Conservation (phyloP, 2,113 vertebrate genomes). For the Myrmecophaga tridactyla region DNA sequence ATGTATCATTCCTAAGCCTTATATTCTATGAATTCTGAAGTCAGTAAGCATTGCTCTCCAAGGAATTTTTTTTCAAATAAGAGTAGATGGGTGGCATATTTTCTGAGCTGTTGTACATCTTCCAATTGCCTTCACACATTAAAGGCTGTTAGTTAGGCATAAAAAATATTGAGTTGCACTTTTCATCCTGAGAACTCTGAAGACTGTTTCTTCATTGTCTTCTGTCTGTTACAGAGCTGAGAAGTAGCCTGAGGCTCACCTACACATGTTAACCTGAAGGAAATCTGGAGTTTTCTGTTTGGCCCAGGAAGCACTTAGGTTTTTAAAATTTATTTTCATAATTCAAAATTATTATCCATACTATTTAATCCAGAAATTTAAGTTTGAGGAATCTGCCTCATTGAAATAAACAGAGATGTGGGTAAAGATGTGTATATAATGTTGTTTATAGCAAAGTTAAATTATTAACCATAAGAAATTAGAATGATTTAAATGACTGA, state of each 20-base stretch:
- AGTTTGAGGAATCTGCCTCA: neutral
- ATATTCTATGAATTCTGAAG: neutral
- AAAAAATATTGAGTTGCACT: neutral
- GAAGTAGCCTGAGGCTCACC: neutral
- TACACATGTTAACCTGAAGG: neutral
- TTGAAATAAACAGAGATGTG: neutral
- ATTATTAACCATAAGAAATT: neutral
- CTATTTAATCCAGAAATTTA: slow-evolving; percentile 5
- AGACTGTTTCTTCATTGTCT: neutral
- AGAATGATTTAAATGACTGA: neutral
- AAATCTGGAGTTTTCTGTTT: neutral
- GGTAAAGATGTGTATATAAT: neutral
- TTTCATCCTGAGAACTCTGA: neutral
- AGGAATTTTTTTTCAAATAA: neutral
- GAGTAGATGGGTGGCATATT: neutral
- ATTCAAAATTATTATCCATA: neutral
- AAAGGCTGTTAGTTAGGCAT: neutral
- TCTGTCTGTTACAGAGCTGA: neutral
- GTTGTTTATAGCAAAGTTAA: neutral
- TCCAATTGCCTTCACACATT: neutral
- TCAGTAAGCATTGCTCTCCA: neutral
- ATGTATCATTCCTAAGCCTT: neutral
- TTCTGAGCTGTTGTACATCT: neutral
- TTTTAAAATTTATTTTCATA: neutral
- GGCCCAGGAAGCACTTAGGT: neutral